phyloP scores from a whole-genome alignment of 2,113 vertebrate genomes.

The Corydoras sp. region DNA sequence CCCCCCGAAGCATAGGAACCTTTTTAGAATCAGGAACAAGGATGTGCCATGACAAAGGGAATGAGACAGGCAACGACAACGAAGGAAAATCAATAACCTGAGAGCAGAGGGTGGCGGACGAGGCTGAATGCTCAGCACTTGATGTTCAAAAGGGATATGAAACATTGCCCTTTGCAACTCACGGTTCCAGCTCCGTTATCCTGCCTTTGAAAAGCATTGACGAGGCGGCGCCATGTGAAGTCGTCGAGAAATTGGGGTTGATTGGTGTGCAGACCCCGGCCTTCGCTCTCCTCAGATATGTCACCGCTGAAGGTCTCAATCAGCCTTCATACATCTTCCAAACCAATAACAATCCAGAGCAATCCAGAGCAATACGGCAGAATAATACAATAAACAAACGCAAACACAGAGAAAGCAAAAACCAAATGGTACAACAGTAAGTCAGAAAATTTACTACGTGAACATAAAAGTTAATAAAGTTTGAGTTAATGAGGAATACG shows the following conservation, averaged over 20 bases:
- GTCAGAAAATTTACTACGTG: too few species aligned
- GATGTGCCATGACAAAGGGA: slow-evolving; percentile 21
- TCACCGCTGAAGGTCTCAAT: not conserved
- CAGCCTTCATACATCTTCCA: not conserved
- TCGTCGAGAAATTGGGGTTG: not conserved
- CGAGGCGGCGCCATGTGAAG: not conserved
- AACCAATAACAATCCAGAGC: too few species aligned
- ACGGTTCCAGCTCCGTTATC: not conserved
- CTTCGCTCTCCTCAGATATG: slow-evolving; percentile 13
- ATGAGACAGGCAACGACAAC: slow-evolving; percentile 32
- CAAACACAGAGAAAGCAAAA: too few species aligned
- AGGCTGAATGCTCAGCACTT: not conserved
- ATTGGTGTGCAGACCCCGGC: slow-evolving; percentile 13
- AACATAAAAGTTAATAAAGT: too few species aligned
- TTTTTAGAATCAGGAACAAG: slow-evolving; percentile 6
- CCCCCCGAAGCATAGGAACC: not conserved
- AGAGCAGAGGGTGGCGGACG: not conserved
- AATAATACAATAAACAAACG: too few species aligned
- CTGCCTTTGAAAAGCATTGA: slow-evolving; percentile 7
- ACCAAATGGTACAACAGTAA: too few species aligned
- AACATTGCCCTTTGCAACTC: slow-evolving; percentile 6
- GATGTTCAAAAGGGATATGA: not conserved
- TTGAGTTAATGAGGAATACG: too few species aligned
- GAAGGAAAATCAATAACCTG: slow-evolving; percentile 40
- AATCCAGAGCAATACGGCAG: too few species aligned